Evolutionary conservation across 2,113 vertebrate species (phyloP).

Genomic region (Gasterosteus nipponicus): DNA sequence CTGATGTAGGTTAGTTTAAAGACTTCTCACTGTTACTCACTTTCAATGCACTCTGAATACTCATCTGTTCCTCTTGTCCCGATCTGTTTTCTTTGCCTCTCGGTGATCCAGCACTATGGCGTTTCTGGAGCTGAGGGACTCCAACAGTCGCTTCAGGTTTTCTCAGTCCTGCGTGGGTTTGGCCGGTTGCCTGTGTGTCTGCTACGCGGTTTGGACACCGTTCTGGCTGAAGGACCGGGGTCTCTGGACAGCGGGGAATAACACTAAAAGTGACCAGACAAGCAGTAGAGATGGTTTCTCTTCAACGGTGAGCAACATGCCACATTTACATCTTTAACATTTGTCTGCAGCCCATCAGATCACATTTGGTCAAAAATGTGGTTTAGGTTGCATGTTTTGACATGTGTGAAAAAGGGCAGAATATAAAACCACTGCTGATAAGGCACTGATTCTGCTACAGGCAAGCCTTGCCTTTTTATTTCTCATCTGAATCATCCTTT

Average conservation of each 20-base stretch:
- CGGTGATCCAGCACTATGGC: constrained; percentile 59
- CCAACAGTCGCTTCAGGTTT: constrained; percentile 75
- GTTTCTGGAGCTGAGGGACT: constrained; percentile 59
- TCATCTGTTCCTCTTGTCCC: not conserved
- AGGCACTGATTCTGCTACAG: not conserved
- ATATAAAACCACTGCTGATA: constrained; percentile 1
- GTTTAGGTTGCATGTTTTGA: constrained; percentile 1
- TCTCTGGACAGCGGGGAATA: constrained; percentile 73
- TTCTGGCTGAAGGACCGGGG: constrained; percentile 76
- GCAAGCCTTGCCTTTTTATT: constrained; percentile 10
- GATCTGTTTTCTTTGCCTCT: not conserved
- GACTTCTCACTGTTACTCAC: not conserved
- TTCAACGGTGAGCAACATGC: constrained; percentile 60
- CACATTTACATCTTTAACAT: not conserved
- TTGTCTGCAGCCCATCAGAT: not conserved
- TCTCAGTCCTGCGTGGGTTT: constrained; percentile 75
- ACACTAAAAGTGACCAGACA: constrained; percentile 33
- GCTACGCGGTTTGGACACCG: constrained; percentile 76
- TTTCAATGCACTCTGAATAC: not conserved
- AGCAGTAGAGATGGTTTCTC: constrained; percentile 11
- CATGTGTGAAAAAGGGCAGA: not conserved
- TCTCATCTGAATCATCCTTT: constrained; percentile 12
- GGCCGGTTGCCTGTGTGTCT: constrained; percentile 75
- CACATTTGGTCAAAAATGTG: not conserved
- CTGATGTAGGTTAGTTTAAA: not conserved